Percentiles rank a stretch among this genome's conserved stretches.
These are phyloP conservation scores for Ascaphus truei DNA, from an alignment of 2,113 vertebrate species.

Conservation along the genomic window DNA sequence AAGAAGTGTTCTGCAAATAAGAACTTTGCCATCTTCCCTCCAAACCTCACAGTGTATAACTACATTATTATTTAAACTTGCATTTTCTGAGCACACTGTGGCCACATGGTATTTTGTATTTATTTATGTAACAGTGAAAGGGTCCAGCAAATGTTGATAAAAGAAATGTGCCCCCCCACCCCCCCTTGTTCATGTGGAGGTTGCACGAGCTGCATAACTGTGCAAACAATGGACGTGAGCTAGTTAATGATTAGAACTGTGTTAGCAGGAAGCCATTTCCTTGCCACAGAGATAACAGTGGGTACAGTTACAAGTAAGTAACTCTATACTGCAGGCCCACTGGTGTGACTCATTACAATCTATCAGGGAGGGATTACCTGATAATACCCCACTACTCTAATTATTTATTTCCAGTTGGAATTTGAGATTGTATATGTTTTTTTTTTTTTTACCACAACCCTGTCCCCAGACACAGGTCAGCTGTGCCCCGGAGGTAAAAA, in stretches of 20 bases:
- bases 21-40: no score
- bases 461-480: background rate
- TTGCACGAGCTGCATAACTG: background rate
- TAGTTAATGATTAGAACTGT: background rate
- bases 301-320: background rate
- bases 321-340: background rate
- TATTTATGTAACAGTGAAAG: no score
- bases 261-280: background rate
- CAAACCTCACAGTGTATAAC: no score
- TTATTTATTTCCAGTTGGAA: slow-evolving; percentile 7
- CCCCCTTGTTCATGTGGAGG: background rate
- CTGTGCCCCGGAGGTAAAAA: background rate
- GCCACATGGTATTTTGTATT: no score
- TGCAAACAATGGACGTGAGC: background rate
- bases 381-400: background rate
- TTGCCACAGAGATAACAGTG: background rate
- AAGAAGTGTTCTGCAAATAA: no score
- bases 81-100: no score
- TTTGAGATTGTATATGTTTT: background rate
- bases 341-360: background rate
- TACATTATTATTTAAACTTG: no score
- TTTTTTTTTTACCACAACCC: background rate
- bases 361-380: background rate
- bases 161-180: background rate
- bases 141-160: background rate